Evolutionary conservation across 2,797 vertebrate genomes (phyloP).

Genomic region (Enteromius paludinosus): DNA sequence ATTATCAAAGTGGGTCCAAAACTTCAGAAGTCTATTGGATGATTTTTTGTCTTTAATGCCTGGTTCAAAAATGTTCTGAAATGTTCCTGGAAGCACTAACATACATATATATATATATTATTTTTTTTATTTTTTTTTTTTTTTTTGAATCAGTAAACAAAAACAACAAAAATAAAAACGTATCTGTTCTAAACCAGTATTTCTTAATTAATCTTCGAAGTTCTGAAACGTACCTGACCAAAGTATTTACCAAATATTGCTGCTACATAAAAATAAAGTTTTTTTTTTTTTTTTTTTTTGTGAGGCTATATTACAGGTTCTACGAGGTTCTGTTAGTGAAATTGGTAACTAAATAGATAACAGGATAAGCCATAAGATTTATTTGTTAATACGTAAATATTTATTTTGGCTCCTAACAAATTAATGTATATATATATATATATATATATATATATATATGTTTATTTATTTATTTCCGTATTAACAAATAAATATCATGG

Average conservation of each 20-base stretch:
- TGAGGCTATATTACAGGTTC: neutral
- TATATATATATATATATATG: too few relatives aligned
- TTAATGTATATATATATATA: neutral
- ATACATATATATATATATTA: too few relatives aligned
- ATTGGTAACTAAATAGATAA: neutral
- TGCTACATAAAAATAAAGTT: too few relatives aligned
- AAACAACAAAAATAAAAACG: too few relatives aligned
- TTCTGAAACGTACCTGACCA: neutral
- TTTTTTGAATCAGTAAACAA: neutral
- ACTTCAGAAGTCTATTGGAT: too few relatives aligned
- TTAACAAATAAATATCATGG: too few relatives aligned
- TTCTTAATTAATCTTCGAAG: neutral
- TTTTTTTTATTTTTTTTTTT: too few relatives aligned
- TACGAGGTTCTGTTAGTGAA: neutral
- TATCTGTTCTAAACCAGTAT: too few relatives aligned
- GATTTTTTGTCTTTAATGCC: too few relatives aligned
- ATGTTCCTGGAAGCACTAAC: neutral
- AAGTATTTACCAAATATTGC: neutral
- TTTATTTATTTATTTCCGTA: too few relatives aligned
- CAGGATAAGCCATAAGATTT: neutral
- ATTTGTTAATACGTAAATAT: neutral
- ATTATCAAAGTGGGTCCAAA: too few relatives aligned
- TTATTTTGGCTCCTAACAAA: neutral
- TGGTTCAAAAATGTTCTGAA: neutral
- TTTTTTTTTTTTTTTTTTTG: neutral